phyloP scores from a whole-genome alignment of 2,797 vertebrate genomes.

The Hippopotamyrus pictus region DNA sequence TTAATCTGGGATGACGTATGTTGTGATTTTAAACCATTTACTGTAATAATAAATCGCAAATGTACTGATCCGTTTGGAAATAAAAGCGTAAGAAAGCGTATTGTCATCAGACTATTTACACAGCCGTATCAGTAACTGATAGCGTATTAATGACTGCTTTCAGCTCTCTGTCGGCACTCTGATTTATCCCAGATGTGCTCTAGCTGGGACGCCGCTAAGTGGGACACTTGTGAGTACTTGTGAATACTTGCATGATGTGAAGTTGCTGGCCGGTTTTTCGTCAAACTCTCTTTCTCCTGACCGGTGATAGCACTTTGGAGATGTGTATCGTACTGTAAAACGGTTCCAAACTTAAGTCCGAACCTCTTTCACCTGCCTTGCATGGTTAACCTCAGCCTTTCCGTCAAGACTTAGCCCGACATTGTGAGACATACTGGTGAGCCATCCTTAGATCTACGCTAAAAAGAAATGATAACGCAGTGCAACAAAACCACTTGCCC shows the following conservation, averaged over 20 bases:
- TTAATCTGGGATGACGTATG: not conserved
- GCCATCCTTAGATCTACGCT: not conserved
- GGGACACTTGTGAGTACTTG: slow-evolving; percentile 2
- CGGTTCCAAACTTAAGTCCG: not conserved
- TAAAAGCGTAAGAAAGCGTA: too few species aligned
- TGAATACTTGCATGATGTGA: not conserved
- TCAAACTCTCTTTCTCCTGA: not conserved
- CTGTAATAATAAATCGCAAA: not conserved
- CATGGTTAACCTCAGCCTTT: not conserved
- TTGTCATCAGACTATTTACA: not conserved
- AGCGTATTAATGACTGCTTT: not conserved
- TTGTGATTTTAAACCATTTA: not conserved
- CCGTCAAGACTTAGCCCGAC: not conserved
- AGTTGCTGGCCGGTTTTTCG: not conserved
- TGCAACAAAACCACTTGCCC: not conserved
- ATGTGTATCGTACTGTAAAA: not conserved
- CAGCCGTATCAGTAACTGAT: not conserved
- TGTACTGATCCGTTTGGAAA: not conserved
- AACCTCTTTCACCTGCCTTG: not conserved
- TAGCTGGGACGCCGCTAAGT: not conserved
- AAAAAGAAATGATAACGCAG: not conserved
- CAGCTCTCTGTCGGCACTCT: not conserved
- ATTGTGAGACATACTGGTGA: not conserved
- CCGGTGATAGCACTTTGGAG: not conserved
- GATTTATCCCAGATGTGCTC: not conserved